Conservation (phyloP, 2,888 invertebrate species). For the Merodon equestris region DNA sequence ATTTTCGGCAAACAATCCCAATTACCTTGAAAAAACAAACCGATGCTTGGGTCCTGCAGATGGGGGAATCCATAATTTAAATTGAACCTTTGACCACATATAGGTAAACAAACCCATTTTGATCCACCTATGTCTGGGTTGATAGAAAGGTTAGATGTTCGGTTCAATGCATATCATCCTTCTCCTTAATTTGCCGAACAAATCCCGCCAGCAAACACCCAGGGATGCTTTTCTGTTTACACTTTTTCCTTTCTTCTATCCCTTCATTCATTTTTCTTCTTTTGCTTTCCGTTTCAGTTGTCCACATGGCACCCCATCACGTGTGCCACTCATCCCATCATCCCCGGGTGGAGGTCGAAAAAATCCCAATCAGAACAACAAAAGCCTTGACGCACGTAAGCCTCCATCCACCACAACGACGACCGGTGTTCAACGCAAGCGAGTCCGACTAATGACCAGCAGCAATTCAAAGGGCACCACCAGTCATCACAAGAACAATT, state of each 20-base stretch:
- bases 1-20: constrained; percentile 52
- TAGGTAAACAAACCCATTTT: not conserved
- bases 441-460: constrained; percentile 65
- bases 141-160: constrained; percentile 40
- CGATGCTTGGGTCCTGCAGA: constrained; percentile 2
- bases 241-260: not conserved
- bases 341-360: constrained; percentile 45
- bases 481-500: constrained; percentile 47
- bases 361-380: constrained; percentile 38
- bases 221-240: no score
- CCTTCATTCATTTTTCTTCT: constrained; percentile 18
- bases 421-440: constrained; percentile 43
- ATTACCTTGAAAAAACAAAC: constrained; percentile 57
- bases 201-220: no score
- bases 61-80: constrained; percentile 50
- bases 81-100: constrained; percentile 13
- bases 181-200: constrained; percentile 40
- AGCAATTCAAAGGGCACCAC: constrained; percentile 30
- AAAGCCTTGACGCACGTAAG: constrained; percentile 42
- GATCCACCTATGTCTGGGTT: not conserved
- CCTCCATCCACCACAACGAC: constrained; percentile 33
- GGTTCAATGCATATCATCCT: constrained; percentile 42
- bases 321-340: constrained; percentile 85
- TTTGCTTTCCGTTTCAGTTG: constrained; percentile 75
- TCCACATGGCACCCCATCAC: constrained; percentile 87